Conservation (phyloP, 2,113 vertebrate genomes). For the Gracilinanus agilis region DNA sequence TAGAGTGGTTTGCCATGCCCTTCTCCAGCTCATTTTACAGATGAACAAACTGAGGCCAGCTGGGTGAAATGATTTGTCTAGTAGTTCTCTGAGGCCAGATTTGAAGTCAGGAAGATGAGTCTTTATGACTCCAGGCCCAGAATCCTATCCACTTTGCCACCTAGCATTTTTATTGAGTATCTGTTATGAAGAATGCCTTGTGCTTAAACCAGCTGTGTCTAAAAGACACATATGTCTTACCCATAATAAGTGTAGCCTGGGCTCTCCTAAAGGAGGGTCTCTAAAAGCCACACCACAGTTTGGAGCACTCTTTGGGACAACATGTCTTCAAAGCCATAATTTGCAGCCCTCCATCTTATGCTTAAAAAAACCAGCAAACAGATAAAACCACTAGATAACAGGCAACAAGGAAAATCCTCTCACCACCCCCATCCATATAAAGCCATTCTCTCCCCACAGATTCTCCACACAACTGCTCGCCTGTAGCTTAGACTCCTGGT, state of each 20-base stretch:
- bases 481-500: not conserved
- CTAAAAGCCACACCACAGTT: not conserved
- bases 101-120: too few relatives aligned
- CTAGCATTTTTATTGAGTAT: not conserved
- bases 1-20: too few relatives aligned
- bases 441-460: not conserved
- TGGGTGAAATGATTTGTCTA: too few relatives aligned
- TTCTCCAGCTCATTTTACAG: too few relatives aligned
- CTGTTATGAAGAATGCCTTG: not conserved
- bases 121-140: too few relatives aligned
- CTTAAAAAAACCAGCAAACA: not conserved
- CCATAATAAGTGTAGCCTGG: not conserved
- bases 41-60: too few relatives aligned
- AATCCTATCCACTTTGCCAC: too few relatives aligned
- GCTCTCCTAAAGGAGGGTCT: not conserved
- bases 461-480: not conserved
- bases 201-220: not conserved
- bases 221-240: not conserved
- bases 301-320: not conserved
- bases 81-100: too few relatives aligned
- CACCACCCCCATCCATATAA: not conserved
- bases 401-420: not conserved
- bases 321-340: not conserved
- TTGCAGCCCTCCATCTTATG: not conserved
- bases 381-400: not conserved